Base-by-base conservation (phyloP, 2,113 vertebrate species). In the Elanus axillaris region DNA sequence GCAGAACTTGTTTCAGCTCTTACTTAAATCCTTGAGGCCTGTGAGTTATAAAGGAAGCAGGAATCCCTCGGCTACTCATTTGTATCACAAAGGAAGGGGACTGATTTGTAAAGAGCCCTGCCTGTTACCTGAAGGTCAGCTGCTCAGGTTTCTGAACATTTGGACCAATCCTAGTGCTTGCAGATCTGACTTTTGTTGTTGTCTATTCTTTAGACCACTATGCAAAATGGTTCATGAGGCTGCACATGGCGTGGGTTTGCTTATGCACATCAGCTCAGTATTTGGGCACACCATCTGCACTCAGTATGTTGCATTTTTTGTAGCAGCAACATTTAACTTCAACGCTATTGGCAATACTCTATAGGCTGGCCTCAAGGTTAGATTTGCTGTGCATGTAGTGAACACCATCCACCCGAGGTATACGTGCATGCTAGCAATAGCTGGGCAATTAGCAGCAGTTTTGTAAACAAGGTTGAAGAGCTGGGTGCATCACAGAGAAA, bases 391-490 rank as follows among this genome's bases (percentile, higher is more conserved):
- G 47, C 14, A 2, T 9, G 7, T 3, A 26, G 29, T 27, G 52
- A 60, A 36, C 19, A 9, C 56, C 60, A 27, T 9, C 48, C 55
- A 40, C n/a, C 15, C 9, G 26, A 62, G 40, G 53, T 34, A 12
- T 12, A 13, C 0, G 4, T 16, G 17, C 42, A 3, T 9, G 13
- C 26, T 27, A 17, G 32, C 4, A 0, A 26, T 11, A 53, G 14
- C 71, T 59, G 69, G 2, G n/a, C n/a, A 55, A 36, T 15, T 23
- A 62, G 47, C 47, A 62, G 27, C 4, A 18, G 7, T 42, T 82
- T 53, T 72, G 6, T 29, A 67, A 55, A 21, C 8, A n/a, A 66
- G 18, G 45, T 21, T 47, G n/a, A 47, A 66, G 47, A 67, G 31
- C 38, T 60, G 45, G 16, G 19, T 47, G 40, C 22, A 15, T 29